These are phyloP conservation scores for Rachycentron canadum DNA, from an alignment of 2,797 vertebrate genomes.

Conservation along the genomic window DNA sequence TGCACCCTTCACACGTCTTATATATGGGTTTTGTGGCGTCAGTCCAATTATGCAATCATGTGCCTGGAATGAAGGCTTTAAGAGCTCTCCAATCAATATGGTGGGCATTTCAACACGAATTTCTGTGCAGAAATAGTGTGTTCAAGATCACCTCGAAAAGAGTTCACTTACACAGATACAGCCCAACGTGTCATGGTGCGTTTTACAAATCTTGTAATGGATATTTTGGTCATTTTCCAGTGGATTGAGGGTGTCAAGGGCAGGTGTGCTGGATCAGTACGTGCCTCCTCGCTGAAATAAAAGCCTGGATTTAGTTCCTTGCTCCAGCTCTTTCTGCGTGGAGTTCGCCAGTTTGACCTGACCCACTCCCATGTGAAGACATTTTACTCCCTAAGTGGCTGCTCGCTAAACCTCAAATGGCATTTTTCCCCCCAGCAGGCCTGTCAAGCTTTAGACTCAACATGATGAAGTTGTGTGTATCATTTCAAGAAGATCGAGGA, in stretches of 20 bases:
- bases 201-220: not conserved
- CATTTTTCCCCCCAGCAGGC: no score
- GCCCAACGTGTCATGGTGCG: not conserved
- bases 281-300: not conserved
- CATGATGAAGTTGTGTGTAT: no score
- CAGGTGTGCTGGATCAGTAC: not conserved
- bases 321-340: not conserved
- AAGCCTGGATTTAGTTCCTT: not conserved
- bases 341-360: not conserved
- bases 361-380: not conserved
- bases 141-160: constrained; percentile 12
- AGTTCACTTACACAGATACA: constrained; percentile 2
- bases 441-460: no score
- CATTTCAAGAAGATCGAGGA: no score
- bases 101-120: constrained; percentile 22
- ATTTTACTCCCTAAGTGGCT: no score
- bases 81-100: constrained; percentile 51
- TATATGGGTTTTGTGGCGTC: constrained; percentile 30
- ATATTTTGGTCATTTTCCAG: not conserved
- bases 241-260: not conserved
- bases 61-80: constrained; percentile 24
- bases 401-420: no score
- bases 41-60: constrained; percentile 59
- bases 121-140: not conserved
- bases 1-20: constrained; percentile 44